A percentile compares a stretch with the other conserved stretches of the same genome.
These are phyloP conservation scores for Panurus biarmicus DNA, from an alignment of 2,113 vertebrate genomes.

Conservation along the genomic window DNA sequence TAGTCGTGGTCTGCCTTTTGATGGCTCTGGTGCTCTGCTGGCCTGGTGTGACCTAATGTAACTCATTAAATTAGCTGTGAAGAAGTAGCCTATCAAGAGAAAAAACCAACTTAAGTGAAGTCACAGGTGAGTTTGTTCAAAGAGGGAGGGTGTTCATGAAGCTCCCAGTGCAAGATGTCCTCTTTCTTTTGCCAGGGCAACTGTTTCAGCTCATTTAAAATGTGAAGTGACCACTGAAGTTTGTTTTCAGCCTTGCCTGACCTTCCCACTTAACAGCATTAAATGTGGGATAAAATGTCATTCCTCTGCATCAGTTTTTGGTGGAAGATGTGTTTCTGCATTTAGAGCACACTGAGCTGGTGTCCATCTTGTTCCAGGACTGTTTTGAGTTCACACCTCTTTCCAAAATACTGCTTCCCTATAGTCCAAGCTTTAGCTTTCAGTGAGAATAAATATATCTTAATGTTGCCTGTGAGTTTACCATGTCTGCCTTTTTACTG, in stretches of 20 bases:
- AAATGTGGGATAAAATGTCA: neutral
- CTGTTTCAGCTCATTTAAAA: neutral
- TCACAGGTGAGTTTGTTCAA: neutral
- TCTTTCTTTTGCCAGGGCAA: neutral
- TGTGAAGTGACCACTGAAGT: neutral
- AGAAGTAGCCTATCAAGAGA: neutral
- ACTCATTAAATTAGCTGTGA: neutral
- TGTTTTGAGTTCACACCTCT: neutral
- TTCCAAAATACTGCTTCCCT: neutral
- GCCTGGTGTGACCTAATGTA: neutral
- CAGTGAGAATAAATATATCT: neutral
- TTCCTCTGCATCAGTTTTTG: neutral
- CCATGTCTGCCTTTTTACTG: neutral
- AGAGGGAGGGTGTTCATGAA: neutral
- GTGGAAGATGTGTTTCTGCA: neutral
- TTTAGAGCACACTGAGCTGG: neutral
- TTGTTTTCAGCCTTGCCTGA: neutral
- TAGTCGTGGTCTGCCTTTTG: fast-evolving
- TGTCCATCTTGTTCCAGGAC: neutral
- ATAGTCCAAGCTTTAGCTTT: neutral
- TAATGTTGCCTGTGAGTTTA: neutral
- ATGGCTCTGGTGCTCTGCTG: neutral
- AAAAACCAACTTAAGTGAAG: neutral
- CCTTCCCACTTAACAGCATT: neutral
- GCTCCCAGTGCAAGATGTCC: fast-evolving